Evolutionary conservation across 1,140 invertebrate genomes (phyloP).

Genomic region (Polyergus mexicanus): DNA sequence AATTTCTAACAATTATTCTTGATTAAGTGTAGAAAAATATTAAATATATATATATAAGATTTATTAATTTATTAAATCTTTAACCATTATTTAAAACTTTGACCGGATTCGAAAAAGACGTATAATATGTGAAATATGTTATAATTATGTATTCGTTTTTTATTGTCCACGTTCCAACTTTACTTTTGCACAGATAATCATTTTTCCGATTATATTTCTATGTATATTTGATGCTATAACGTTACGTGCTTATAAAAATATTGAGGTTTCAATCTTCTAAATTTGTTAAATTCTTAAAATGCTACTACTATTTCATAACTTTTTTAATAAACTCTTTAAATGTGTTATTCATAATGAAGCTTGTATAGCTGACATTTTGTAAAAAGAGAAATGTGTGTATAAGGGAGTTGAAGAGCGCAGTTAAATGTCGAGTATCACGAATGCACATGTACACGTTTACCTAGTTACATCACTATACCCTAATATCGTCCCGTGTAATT

Average conservation of each 20-base stretch:
- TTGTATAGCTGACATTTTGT: constrained; percentile 2
- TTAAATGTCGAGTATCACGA: constrained; percentile 27
- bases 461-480: constrained; percentile 36
- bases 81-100: too few species aligned
- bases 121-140: not conserved
- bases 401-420: not conserved
- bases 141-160: not conserved
- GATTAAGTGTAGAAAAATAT: too few species aligned
- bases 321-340: constrained; percentile 37
- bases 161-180: not conserved
- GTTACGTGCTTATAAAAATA: not conserved
- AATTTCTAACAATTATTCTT: too few species aligned
- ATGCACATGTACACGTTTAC: constrained; percentile 29
- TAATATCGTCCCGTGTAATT: constrained; percentile 47
- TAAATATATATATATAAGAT: too few species aligned
- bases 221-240: not conserved
- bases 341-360: constrained; percentile 40
- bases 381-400: not conserved
- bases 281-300: not conserved
- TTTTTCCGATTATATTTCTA: constrained; percentile 5
- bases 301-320: not conserved
- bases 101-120: not conserved
- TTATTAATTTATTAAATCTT: too few species aligned
- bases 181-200: not conserved
- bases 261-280: not conserved